These are phyloP conservation scores for Hemicrepidius hirtus DNA, from an alignment of 2,888 invertebrate genomes.

Conservation along the genomic window DNA sequence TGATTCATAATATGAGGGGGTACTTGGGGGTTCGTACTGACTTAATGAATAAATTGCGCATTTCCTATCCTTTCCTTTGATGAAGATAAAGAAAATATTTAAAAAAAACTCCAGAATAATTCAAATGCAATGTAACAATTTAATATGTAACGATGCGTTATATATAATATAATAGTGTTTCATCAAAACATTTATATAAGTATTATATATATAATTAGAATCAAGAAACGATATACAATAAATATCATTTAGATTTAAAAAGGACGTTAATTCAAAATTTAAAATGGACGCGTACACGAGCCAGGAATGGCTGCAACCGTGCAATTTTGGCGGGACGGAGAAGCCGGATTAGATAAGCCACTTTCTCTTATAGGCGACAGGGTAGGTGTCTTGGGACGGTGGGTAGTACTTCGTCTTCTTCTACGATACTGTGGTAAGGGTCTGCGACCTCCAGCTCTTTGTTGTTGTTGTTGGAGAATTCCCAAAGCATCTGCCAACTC, in stretches of 20 bases:
- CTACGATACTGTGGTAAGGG: conserved; percentile 62
- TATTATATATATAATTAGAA: conserved; percentile 36
- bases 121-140: conserved; percentile 29
- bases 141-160: conserved; percentile 26
- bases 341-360: conserved; percentile 82
- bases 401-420: conserved; percentile 66
- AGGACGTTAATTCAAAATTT: conserved; percentile 43
- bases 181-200: conserved; percentile 42
- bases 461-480: conserved; percentile 67
- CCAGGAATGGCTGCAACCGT: conserved; percentile 66
- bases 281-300: conserved; percentile 66
- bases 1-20: not conserved
- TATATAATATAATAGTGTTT: conserved; percentile 28
- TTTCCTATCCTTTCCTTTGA: not conserved
- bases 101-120: no score
- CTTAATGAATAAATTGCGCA: not conserved
- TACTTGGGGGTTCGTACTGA: no score
- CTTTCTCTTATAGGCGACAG: conserved; percentile 83
- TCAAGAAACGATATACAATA: conserved; percentile 30
- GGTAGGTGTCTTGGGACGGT: conserved; percentile 73
- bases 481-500: conserved; percentile 70
- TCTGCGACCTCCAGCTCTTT: conserved; percentile 53
- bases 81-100: no score
- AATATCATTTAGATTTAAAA: conserved; percentile 19
- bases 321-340: conserved; percentile 73